Evolutionary conservation across 2,113 vertebrate genomes (phyloP).

Genomic region (Rhipidura dahli): DNA sequence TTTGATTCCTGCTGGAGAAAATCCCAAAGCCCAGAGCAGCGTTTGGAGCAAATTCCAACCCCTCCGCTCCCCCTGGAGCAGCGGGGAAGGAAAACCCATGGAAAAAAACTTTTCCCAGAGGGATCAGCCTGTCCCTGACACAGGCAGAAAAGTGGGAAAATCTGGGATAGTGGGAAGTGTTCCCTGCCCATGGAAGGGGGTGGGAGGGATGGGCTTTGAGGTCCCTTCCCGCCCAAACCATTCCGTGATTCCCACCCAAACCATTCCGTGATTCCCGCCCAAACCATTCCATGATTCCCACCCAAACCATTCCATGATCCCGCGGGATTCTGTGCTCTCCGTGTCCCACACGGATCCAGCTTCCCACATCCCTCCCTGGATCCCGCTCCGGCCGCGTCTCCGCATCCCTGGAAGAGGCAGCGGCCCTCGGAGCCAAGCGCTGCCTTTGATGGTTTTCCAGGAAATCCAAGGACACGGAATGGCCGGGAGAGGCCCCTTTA

Average conservation of each 20-base stretch:
- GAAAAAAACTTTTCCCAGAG: neutral
- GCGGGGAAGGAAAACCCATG: neutral
- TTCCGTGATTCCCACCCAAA: too few species aligned
- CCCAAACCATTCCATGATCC: neutral
- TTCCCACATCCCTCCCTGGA: fast-evolving
- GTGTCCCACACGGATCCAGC: fast-evolving
- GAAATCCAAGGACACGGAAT: neutral
- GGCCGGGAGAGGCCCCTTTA: neutral
- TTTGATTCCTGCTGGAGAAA: neutral
- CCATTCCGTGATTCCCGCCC: neutral
- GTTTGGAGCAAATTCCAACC: neutral
- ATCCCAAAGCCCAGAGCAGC: fast-evolving
- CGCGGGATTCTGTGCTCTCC: neutral
- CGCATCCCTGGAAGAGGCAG: neutral
- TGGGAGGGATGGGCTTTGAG: neutral
- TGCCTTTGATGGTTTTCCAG: neutral
- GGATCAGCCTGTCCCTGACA: too few species aligned
- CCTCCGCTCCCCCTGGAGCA: neutral
- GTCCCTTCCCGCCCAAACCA: neutral
- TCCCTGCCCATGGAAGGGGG: neutral
- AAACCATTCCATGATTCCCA: too few species aligned
- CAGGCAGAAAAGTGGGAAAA: neutral
- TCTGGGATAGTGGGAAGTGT: neutral
- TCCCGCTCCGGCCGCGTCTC: neutral
- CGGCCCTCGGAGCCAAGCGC: neutral